Evolutionary conservation across 2,113 vertebrate genomes (phyloP), one percentile per base, ranked within the genome.

Genomic region (Rhynchomys soricoides): DNA sequence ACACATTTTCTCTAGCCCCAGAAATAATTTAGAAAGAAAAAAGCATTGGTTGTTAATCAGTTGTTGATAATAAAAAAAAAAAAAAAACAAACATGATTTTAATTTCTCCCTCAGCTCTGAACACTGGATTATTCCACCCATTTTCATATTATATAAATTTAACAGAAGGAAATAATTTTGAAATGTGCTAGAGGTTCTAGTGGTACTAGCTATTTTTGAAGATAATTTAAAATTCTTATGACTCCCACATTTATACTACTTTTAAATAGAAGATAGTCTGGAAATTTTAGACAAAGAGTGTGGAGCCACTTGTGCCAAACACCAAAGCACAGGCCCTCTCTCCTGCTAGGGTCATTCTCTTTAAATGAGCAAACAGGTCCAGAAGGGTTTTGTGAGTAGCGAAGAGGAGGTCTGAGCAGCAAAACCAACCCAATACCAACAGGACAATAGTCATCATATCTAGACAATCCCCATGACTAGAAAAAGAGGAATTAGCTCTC

Each of bases 381-480:
- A 73, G 66, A 22, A 90, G 31, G 19, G 22, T 22, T 29, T 7
- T 17, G 34, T 3, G 0, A 24, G 3, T 1, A 31, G 5, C 4
- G 31, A 4, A 31, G 15, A 24, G 21, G 1, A 2, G 7, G 9
- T 13, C 2, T 17, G 29, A 95, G 37, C 6, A n/a, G 43, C 11
- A 66, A n/a, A 70, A 21, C 52, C 24, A 50, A 1, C 40, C 16
- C 71, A 15, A 2, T 59, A 24, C 31, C 17, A 43, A 26, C 2
- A 34, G 0, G 1, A 10, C n/a, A 12, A 57, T 45, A 22, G 50
- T 5, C 11, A 17, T 40, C 10, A n/a, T 37, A 62, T 0, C 2
- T 37, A 21, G 82, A 85, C 17, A 3, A 2, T 55, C 34, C 70
- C 64, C 17, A 66, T 2, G 34, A 4, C 1, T 62, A 66, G 57